Base-by-base conservation (phyloP, 2,113 vertebrate species). In the Parotia lawesii region DNA sequence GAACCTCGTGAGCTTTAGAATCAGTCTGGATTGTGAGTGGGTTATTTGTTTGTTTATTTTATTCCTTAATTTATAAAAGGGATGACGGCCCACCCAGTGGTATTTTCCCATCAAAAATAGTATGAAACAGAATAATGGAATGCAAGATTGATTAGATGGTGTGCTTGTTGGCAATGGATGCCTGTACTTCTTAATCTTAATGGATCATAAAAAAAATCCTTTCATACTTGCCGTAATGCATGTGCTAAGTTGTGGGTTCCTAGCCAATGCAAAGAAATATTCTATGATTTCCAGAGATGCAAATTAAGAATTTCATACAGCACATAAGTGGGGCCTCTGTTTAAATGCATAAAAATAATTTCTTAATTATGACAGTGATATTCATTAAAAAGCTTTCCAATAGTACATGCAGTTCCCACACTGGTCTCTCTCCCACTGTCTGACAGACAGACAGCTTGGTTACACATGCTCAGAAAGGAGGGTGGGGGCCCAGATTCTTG, bases 371-470 rank as follows among this genome's bases (percentile, higher is more conserved):
- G 82, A 87, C 91, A 94, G 69, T 88, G 87, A 95, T 95, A 85
- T 47, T 94, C 79, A 95, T 89, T 94, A 91, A 89, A 92, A 87
- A 95, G 62, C 45, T 85, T 86, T 93, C 82, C 89, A 87, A 75
- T 47, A 85, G 38, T 84, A 93, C 91, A 96, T 83, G 60, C 45
- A 95, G 95, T 94, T 96, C 95, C 95, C 96, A 97, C 95, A 95
- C 91, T 95, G 93, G 84, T 94, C 29, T 95, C 84, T 95, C 93
- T 93, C 95, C 93, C 95, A 93, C 94, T 82, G 95, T 85, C 94
- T 95, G 87, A 95, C 86, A 96, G 94, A 85, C 85, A 96, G 95
- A 94, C 96, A 96, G 96, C 96, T 96, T 96, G 96, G 92, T 96
- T 96, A 95, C 96, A 96, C 96, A 96, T 96, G 96, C 96, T 95